Conservation (phyloP, 2,888 invertebrate genomes). For the Athalia rosae region DNA sequence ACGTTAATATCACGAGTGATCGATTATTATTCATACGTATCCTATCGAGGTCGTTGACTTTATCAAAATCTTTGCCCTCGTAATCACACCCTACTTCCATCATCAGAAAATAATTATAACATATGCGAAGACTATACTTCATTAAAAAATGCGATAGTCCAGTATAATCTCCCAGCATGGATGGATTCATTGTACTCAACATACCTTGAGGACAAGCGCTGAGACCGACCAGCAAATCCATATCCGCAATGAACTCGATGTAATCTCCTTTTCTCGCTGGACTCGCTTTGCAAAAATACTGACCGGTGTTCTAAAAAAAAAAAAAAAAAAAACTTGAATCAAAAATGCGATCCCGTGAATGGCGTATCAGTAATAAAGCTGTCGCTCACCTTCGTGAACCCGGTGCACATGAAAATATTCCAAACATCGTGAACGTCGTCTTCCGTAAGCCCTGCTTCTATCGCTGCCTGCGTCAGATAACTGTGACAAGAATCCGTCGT, state of each 20-base stretch:
- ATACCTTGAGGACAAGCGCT: conserved; percentile 73
- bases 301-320: conserved; percentile 70
- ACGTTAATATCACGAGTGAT: conserved; percentile 5
- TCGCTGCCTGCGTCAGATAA: conserved; percentile 71
- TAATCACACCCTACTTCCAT: background rate
- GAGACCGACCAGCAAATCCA: conserved; percentile 74
- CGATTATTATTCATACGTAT: conserved; percentile 33
- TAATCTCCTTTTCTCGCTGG: conserved; percentile 74
- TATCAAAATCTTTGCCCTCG: conserved; percentile 24
- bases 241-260: conserved; percentile 75
- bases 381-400: conserved; percentile 69
- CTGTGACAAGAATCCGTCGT: conserved; percentile 73
- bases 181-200: too few species aligned
- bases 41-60: conserved; percentile 14
- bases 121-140: too few species aligned
- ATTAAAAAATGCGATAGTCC: too few species aligned
- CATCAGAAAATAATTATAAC: too few species aligned
- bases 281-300: conserved; percentile 75
- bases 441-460: conserved; percentile 71
- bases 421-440: conserved; percentile 75
- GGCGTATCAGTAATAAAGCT: background rate
- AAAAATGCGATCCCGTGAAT: background rate
- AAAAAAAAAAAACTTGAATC: background rate
- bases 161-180: too few species aligned
- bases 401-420: conserved; percentile 76